Evolutionary conservation across 2,113 vertebrate genomes (phyloP), one percentile per base, ranked within the genome.

Genomic region (Catharus bicknelli): DNA sequence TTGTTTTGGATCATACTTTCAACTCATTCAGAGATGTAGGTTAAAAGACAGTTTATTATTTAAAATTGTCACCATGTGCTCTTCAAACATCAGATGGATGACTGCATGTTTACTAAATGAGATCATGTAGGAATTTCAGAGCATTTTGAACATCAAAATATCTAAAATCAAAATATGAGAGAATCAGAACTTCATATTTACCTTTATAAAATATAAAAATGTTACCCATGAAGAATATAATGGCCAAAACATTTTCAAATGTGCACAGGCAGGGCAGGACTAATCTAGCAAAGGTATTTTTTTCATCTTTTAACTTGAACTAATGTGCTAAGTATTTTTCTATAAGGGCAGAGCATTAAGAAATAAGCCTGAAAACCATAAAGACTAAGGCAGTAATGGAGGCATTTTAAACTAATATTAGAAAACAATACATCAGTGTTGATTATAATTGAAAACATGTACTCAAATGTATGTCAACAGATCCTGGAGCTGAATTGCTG

Each of bases 361-460:
- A 86, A 87, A 76, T 79, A 77, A 72, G 68, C 18, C 76, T 83
- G 82, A 86, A 90, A 79, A 89, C 64, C 48, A 83, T 83, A 73
- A 77, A 90, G 58, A 29, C 53, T 47, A 45, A 62, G 34, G 29
- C 74, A 70, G 70, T 85, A 85, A 75, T 16, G 81, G 89, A 57
- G 36, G 26, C 59, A 86, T 81, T 90, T 86, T 83, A 81, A 82
- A 59, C 67, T 91, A 95, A 89, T 92, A 85, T 70, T 93, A 83
- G 82, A 74, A 95, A 92, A 94, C 77, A 88, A 68, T 92, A 22
- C 11, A 10, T 54, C 78, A 62, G 64, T 83, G 78, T 66, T 92
- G 78, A 81, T 79, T 84, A 18, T 92, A 95, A 94, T 88, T 85
- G 82, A 93, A 93, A 92, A 87, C 84, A 90, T 76, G 74, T 72